Conservation (phyloP, 2,797 vertebrate genomes). For the Sebastiscus tertius region DNA sequence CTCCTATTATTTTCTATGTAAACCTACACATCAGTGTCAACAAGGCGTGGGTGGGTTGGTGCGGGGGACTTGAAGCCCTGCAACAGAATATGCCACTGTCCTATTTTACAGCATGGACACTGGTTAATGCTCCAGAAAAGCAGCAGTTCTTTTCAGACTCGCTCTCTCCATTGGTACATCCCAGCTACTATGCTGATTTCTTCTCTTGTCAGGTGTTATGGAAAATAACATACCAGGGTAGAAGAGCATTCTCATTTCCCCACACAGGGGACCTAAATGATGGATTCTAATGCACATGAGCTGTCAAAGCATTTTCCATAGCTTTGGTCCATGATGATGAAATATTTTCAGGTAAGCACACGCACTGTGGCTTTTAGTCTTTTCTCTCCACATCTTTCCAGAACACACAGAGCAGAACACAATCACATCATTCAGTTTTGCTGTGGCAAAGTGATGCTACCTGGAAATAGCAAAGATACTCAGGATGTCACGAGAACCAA, state of each 20-base stretch:
- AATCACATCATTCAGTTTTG: not conserved
- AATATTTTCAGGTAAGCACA: not conserved
- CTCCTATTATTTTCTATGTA: constrained; percentile 6
- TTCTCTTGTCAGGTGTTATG: not conserved
- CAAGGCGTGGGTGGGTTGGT: not conserved
- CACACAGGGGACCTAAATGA: not conserved
- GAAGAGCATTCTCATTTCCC: not conserved
- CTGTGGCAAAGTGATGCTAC: not conserved
- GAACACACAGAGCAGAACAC: not conserved
- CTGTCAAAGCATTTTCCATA: constrained; percentile 1
- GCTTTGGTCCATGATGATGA: not conserved
- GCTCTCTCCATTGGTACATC: not conserved
- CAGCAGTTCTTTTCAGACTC: not conserved
- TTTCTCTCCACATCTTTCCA: too few species aligned
- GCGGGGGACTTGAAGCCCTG: constrained; percentile 8
- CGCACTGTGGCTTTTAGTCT: not conserved
- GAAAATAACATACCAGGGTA: not conserved
- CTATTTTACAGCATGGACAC: constrained; percentile 22
- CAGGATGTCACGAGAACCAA: not conserved
- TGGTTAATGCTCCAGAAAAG: constrained; percentile 9
- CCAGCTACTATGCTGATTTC: not conserved
- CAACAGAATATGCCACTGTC: constrained; percentile 22
- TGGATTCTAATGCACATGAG: not conserved
- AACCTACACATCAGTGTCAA: constrained; percentile 16
- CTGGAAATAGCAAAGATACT: not conserved